phyloP scores from a whole-genome alignment of 1,140 invertebrate genomes.

The Eueides isabella region DNA sequence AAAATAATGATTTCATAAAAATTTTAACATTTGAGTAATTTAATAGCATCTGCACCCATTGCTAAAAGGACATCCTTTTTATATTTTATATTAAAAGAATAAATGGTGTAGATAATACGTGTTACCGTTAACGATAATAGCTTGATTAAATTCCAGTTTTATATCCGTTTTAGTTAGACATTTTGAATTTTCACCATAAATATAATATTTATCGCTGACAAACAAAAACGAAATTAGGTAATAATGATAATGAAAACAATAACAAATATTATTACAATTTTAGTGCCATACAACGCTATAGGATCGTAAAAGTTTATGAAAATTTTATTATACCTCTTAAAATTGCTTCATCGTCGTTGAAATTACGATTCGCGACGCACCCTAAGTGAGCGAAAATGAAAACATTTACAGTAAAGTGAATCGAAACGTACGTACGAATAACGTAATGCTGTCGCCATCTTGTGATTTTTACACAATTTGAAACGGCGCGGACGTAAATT shows the following conservation, averaged over 20 bases:
- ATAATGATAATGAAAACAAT: conserved; percentile 9
- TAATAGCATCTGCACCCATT: no score
- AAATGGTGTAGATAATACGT: neutral
- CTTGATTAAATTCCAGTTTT: neutral
- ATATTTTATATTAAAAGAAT: no score
- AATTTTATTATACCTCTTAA: conserved; percentile 40
- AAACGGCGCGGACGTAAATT: conserved; percentile 45
- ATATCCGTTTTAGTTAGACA: neutral
- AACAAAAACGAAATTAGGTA: neutral
- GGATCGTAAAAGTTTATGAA: conserved; percentile 41
- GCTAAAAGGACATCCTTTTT: no score
- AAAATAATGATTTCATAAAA: no score
- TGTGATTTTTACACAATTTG: conserved; percentile 38
- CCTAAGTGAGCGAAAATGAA: conserved; percentile 34
- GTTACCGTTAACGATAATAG: neutral
- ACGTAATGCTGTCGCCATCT: conserved; percentile 19
- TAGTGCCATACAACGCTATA: conserved; percentile 37
- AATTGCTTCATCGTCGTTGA: conserved; percentile 32
- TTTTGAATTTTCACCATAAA: neutral
- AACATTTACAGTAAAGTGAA: conserved; percentile 22
- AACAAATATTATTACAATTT: conserved; percentile 27
- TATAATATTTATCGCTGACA: conserved; percentile 4
- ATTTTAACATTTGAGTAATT: no score
- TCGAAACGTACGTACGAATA: conserved; percentile 7
- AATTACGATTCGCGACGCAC: conserved; percentile 30